Evolutionary conservation across 2,888 invertebrate genomes (phyloP).

Genomic region (Protonemura montana): DNA sequence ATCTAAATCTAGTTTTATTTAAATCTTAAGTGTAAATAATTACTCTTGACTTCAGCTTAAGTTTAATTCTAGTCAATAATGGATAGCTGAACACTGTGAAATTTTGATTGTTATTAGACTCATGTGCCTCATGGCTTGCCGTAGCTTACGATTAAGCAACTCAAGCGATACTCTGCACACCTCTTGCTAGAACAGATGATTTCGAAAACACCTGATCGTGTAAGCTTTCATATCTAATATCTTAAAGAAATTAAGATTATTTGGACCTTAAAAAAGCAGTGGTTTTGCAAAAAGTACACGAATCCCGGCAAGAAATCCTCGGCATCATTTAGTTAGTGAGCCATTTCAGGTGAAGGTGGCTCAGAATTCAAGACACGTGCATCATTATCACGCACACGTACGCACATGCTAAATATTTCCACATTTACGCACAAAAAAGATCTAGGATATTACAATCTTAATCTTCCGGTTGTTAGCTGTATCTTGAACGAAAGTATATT

Average conservation of each 20-base stretch:
- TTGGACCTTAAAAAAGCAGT: background rate
- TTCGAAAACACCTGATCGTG: no score
- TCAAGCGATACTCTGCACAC: background rate
- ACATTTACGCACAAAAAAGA: background rate
- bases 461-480: background rate
- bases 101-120: background rate
- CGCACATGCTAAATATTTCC: background rate
- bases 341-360: background rate
- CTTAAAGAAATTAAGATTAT: background rate
- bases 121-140: background rate
- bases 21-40: constrained; percentile 38
- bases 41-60: background rate
- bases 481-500: background rate
- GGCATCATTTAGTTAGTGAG: background rate
- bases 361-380: constrained; percentile 1
- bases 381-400: background rate
- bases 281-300: background rate
- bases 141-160: background rate
- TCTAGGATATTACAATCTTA: background rate
- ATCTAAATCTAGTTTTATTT: constrained; percentile 25
- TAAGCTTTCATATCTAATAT: background rate
- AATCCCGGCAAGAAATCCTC: background rate
- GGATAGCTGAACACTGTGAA: background rate
- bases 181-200: no score
- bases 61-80: background rate